phyloP scores from a whole-genome alignment of 2,113 vertebrate genomes.

The Phycodurus eques region DNA sequence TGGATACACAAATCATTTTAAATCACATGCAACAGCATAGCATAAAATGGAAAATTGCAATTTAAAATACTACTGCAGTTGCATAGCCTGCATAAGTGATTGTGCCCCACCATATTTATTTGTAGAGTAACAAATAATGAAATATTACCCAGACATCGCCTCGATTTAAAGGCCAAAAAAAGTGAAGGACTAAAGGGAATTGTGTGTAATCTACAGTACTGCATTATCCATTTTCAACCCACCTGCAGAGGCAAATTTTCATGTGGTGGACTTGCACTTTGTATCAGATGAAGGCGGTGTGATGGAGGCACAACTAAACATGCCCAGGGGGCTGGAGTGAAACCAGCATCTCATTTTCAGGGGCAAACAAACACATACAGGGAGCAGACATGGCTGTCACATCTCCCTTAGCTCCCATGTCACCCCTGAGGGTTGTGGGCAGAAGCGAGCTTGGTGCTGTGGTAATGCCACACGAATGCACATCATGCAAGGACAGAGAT shows the following conservation, averaged over 20 bases:
- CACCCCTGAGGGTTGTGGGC: slow-evolving; percentile 59
- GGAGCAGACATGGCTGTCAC: slow-evolving; percentile 78
- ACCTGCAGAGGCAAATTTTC: slow-evolving; percentile 50
- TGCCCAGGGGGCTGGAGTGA: slow-evolving; percentile 67
- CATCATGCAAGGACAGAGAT: slow-evolving; percentile 32
- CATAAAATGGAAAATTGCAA: too few relatives aligned
- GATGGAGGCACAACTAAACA: slow-evolving; percentile 64
- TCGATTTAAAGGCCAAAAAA: neutral
- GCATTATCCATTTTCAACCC: slow-evolving; percentile 51
- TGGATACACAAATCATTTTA: neutral
- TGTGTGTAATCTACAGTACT: neutral
- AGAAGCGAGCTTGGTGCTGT: slow-evolving; percentile 43
- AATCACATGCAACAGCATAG: too few relatives aligned
- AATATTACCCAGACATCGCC: neutral
- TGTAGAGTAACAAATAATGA: neutral
- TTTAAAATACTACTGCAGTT: neutral
- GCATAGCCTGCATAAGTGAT: neutral
- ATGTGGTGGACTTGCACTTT: slow-evolving; percentile 64
- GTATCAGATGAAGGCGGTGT: slow-evolving; percentile 64
- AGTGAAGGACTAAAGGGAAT: neutral
- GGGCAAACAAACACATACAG: slow-evolving; percentile 72
- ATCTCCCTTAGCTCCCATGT: slow-evolving; percentile 69
- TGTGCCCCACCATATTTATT: neutral
- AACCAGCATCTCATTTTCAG: slow-evolving; percentile 71
- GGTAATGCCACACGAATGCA: slow-evolving; percentile 35